Conservation (phyloP, 1,140 invertebrate genomes). For the Megalonaias nervosa region DNA sequence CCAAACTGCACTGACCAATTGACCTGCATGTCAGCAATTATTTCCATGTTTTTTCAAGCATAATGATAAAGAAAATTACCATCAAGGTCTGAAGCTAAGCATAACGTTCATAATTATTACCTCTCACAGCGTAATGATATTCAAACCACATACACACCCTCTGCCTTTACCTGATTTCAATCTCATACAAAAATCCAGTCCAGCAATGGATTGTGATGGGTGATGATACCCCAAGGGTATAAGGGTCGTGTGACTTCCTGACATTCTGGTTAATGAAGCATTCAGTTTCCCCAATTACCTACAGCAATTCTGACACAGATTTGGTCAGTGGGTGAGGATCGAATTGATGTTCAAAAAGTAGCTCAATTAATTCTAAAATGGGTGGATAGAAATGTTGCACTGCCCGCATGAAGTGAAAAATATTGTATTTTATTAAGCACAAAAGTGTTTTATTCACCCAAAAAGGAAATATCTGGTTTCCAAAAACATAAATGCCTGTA, state of each 20-base stretch:
- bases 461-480: no score
- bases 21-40: slow-evolving; percentile 34
- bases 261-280: slow-evolving; percentile 1
- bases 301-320: background rate
- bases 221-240: slow-evolving; percentile 23
- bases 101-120: slow-evolving; percentile 33
- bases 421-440: no score
- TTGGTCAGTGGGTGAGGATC: no score
- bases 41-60: slow-evolving; percentile 22
- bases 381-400: no score
- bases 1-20: slow-evolving; percentile 24
- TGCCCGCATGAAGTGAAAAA: no score
- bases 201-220: background rate
- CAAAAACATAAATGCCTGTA: no score
- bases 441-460: no score
- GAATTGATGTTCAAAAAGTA: no score
- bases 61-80: slow-evolving; percentile 37
- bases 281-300: slow-evolving; percentile 21
- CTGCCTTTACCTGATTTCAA: no score
- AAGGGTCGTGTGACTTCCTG: slow-evolving; percentile 27
- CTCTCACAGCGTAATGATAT: background rate
- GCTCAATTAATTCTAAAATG: no score
- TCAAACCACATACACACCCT: no score
- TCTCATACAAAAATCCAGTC: no score
- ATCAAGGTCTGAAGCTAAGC: slow-evolving; percentile 33